Evolutionary conservation across 1,140 invertebrate species (phyloP).

Genomic region (Zaprionus camerounensis): DNA sequence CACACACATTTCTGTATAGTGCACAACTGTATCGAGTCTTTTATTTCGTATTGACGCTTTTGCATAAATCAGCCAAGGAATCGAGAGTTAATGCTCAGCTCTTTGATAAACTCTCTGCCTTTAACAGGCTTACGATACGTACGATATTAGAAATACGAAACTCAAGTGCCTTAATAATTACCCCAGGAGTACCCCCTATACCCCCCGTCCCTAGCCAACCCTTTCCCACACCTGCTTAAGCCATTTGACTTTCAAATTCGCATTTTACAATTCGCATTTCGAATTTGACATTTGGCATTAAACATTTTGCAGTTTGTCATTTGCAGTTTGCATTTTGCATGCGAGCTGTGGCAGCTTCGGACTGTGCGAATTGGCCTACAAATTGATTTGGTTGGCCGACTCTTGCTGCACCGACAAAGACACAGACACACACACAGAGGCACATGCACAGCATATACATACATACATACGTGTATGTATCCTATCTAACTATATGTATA

Average conservation of each 20-base stretch:
- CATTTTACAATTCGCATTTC: conserved; percentile 21
- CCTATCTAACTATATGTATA: not conserved
- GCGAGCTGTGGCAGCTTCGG: not conserved
- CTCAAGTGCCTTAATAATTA: no score
- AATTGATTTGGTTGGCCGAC: conserved; percentile 43
- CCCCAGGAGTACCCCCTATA: no score
- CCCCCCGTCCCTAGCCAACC: not conserved
- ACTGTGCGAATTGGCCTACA: conserved; percentile 21
- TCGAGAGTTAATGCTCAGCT: no score
- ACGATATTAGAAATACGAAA: no score
- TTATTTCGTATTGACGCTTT: no score
- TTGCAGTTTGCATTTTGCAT: conserved; percentile 5
- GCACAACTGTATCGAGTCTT: no score
- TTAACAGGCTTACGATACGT: no score
- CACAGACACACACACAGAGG: no score
- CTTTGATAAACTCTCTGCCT: no score
- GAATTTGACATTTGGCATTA: conserved; percentile 8
- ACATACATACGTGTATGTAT: not conserved
- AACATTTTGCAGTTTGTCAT: conserved; percentile 1
- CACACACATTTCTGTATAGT: no score
- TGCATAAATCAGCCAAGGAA: no score
- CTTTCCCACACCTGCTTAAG: conserved; percentile 1
- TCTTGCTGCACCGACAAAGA: conserved; percentile 3
- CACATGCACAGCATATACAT: no score
- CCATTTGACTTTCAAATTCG: conserved; percentile 40